Conservation (phyloP, 2,113 vertebrate genomes). For the Poeciliopsis occidentalis region DNA sequence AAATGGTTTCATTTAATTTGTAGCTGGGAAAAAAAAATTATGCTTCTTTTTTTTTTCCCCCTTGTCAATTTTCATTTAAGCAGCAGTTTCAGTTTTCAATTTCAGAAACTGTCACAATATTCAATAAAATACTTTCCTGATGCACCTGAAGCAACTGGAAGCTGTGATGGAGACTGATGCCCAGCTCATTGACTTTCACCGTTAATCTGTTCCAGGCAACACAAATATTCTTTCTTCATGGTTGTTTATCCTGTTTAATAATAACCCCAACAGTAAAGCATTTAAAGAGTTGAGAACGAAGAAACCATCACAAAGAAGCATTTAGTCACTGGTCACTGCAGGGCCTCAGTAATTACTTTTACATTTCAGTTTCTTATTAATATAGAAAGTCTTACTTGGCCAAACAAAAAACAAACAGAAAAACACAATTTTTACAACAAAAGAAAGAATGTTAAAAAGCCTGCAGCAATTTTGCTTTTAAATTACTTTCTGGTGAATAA, state of each 20-base stretch:
- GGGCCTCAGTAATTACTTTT: rapidly evolving
- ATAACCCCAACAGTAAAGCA: background rate
- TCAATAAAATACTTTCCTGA: constrained; percentile 4
- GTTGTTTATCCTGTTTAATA: background rate
- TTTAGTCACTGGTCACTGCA: background rate
- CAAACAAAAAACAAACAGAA: background rate
- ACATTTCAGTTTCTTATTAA: background rate
- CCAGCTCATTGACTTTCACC: background rate
- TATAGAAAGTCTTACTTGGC: background rate
- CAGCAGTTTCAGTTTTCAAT: background rate
- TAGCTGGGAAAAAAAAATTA: background rate
- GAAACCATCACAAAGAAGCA: no score
- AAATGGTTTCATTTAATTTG: background rate
- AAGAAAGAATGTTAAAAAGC: background rate
- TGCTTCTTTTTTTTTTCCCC: background rate
- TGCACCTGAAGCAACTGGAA: background rate
- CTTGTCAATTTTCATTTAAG: background rate
- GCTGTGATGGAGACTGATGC: background rate
- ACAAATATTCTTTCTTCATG: background rate
- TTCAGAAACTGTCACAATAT: background rate
- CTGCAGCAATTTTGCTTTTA: background rate
- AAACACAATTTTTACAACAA: background rate
- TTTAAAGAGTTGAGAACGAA: background rate
- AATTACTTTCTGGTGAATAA: background rate
- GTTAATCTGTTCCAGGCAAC: background rate